Percentiles rank a stretch among this genome's conserved stretches.
These are phyloP conservation scores for Accipiter cooperii DNA, from an alignment of 2,113 vertebrate genomes.

Conservation along the genomic window DNA sequence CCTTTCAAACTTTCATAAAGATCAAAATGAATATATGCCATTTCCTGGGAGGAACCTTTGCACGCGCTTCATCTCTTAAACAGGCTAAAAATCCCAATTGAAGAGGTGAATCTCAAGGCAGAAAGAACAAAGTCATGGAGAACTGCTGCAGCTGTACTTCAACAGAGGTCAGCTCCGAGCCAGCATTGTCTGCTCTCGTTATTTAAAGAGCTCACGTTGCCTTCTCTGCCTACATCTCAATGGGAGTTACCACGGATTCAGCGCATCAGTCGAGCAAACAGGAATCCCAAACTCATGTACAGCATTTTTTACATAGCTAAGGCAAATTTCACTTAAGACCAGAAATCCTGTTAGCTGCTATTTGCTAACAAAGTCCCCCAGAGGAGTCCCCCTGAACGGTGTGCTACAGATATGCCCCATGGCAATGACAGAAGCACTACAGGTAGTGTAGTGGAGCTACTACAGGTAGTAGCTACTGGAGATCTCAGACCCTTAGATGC, in stretches of 20 bases:
- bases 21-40: conserved; percentile 45
- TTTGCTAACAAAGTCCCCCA: neutral
- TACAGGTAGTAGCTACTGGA: neutral
- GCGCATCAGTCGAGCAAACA: neutral
- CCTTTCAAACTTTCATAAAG: conserved; percentile 30
- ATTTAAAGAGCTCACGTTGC: neutral
- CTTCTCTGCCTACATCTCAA: neutral
- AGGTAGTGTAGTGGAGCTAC: neutral
- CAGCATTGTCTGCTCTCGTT: accelerated
- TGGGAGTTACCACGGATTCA: neutral
- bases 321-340: neutral
- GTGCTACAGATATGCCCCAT: neutral
- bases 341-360: neutral
- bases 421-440: neutral
- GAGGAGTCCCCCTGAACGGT: neutral
- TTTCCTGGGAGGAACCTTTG: conserved; percentile 45
- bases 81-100: conserved; percentile 35
- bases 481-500: neutral
- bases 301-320: neutral
- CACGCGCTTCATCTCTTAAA: conserved; percentile 51
- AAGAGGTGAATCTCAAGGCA: conserved; percentile 12
- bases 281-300: neutral
- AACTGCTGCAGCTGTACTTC: neutral
- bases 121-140: neutral
- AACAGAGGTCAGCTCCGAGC: neutral